Evolutionary conservation across 2,113 vertebrate genomes (phyloP).

Genomic region (Podocnemis expansa): DNA sequence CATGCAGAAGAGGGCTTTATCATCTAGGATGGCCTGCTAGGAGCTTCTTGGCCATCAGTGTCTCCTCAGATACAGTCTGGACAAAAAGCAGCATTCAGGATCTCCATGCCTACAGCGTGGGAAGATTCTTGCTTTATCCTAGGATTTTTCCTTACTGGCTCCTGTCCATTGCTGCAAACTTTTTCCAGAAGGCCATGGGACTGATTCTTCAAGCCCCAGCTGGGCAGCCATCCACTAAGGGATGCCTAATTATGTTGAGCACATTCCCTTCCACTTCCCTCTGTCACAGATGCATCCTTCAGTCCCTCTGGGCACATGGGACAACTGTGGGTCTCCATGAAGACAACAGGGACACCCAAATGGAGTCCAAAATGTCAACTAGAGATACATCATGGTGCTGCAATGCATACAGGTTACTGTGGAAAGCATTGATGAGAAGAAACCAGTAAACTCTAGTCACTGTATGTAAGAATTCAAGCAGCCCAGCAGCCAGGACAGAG

Average conservation of each 20-base stretch:
- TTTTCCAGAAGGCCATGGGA: background rate
- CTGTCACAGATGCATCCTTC: background rate
- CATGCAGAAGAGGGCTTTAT: background rate
- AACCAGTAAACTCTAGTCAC: background rate
- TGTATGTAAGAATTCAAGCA: background rate
- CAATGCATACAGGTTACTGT: background rate
- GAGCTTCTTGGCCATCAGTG: background rate
- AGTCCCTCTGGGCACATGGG: background rate
- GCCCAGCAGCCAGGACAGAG: background rate
- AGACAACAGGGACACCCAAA: background rate
- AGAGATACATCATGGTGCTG: background rate
- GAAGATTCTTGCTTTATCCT: too few species aligned
- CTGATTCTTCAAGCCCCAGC: background rate
- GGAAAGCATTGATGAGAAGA: background rate
- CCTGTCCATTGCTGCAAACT: background rate
- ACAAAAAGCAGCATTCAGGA: background rate
- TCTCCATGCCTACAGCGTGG: background rate
- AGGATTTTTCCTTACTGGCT: too few species aligned
- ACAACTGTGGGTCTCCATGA: background rate
- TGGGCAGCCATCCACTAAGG: background rate
- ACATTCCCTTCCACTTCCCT: background rate
- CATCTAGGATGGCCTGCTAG: background rate
- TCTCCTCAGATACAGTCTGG: background rate
- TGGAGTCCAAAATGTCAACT: background rate
- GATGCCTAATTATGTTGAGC: background rate